Evolutionary conservation across 2,113 vertebrate species (phyloP).

Genomic region (Tretioscincus oriximinensis): DNA sequence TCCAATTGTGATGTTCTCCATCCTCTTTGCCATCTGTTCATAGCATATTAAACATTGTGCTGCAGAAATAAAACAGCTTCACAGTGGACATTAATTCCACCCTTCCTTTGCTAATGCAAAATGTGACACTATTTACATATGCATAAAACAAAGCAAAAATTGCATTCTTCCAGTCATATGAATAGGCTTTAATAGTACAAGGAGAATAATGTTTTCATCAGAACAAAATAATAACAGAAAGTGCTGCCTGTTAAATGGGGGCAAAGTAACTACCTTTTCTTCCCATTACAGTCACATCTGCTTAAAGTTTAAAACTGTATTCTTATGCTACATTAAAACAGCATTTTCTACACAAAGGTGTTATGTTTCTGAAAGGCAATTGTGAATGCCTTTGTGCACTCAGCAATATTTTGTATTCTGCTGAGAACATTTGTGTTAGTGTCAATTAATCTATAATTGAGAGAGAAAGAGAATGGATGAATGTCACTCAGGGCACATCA

Average conservation of each 20-base stretch:
- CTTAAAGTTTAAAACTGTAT: constrained; percentile 70
- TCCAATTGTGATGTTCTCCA: constrained; percentile 37
- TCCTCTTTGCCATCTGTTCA: constrained; percentile 55
- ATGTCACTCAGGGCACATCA: constrained; percentile 35
- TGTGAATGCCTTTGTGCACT: constrained; percentile 63
- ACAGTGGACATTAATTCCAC: background rate
- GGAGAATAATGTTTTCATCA: constrained; percentile 47
- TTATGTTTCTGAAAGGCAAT: constrained; percentile 61
- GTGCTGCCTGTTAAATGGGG: constrained; percentile 40
- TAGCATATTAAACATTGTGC: constrained; percentile 21
- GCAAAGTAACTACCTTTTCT: constrained; percentile 46
- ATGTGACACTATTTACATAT: constrained; percentile 39
- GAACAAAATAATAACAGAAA: constrained; percentile 60
- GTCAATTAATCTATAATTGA: constrained; percentile 62
- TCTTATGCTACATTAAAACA: constrained; percentile 73
- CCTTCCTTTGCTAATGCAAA: constrained; percentile 42
- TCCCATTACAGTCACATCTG: constrained; percentile 68
- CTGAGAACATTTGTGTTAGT: constrained; percentile 52
- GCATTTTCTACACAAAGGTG: constrained; percentile 60
- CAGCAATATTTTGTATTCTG: constrained; percentile 62
- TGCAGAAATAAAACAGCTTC: constrained; percentile 46
- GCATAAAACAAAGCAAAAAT: constrained; percentile 42
- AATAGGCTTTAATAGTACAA: constrained; percentile 36
- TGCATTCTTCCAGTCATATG: constrained; percentile 31
- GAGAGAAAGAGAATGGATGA: constrained; percentile 13